phyloP scores from a whole-genome alignment of 2,888 invertebrate genomes.

The Ypsolopha sequella region DNA sequence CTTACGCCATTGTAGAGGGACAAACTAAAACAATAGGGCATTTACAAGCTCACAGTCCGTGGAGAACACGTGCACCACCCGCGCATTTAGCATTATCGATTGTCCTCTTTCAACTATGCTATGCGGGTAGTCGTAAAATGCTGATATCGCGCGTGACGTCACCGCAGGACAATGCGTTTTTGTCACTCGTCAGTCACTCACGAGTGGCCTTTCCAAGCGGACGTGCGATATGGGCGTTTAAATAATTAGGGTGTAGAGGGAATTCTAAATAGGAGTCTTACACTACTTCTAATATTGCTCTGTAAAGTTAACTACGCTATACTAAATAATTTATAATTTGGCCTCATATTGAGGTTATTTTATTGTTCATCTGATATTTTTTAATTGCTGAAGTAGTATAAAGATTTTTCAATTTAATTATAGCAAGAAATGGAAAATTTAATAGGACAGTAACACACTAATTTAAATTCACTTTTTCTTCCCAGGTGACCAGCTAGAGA shows the following conservation, averaged over 20 bases:
- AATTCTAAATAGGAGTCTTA: background rate
- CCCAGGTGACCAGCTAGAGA: too few relatives aligned
- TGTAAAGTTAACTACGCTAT: too few relatives aligned
- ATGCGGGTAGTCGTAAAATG: constrained; percentile 50
- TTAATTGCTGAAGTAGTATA: too few relatives aligned
- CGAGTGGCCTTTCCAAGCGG: constrained; percentile 2
- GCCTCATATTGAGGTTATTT: too few relatives aligned
- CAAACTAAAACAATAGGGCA: constrained; percentile 32
- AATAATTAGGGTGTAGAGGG: background rate
- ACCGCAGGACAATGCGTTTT: constrained; percentile 37
- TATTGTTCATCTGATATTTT: too few relatives aligned
- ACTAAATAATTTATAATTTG: too few relatives aligned
- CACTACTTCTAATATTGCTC: constrained; percentile 7
- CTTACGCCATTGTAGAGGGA: too few relatives aligned
- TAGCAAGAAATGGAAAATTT: too few relatives aligned
- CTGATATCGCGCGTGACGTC: constrained; percentile 48
- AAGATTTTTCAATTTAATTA: too few relatives aligned
- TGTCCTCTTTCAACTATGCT: constrained; percentile 30
- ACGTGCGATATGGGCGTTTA: constrained; percentile 2
- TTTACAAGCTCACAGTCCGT: constrained; percentile 12
- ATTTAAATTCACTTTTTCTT: too few relatives aligned
- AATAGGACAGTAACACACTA: too few relatives aligned
- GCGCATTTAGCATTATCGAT: constrained; percentile 57
- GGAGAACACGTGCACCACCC: constrained; percentile 39
- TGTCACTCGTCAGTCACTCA: constrained; percentile 22